These are phyloP conservation scores for Acanthisitta chloris DNA, from an alignment of 2,113 vertebrate genomes.

Conservation along the genomic window DNA sequence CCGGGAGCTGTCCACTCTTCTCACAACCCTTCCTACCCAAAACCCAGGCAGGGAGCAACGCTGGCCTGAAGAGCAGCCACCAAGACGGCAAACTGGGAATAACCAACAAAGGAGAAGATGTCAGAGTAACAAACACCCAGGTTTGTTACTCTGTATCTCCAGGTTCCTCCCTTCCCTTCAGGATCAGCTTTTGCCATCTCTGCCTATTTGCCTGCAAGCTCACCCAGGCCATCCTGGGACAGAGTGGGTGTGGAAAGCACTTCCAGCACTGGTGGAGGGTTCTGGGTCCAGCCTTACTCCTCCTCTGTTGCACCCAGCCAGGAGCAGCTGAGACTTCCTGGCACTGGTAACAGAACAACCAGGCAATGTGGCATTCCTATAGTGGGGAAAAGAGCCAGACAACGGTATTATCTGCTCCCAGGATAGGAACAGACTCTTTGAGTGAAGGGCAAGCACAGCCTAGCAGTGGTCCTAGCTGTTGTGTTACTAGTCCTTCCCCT, in stretches of 20 bases:
- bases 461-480: neutral
- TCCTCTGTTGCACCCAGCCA: neutral
- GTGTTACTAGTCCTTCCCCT: neutral
- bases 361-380: accelerated
- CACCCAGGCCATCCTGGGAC: neutral
- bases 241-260: accelerated
- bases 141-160: accelerated
- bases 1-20: neutral
- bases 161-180: neutral
- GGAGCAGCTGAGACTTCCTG: neutral
- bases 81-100: neutral
- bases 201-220: neutral
- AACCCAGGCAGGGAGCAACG: neutral
- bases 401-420: neutral
- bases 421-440: neutral
- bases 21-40: neutral
- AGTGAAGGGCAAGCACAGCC: neutral
- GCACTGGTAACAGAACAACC: accelerated
- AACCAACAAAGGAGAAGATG: neutral
- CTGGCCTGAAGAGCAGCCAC: neutral
- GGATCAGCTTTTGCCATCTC: neutral
- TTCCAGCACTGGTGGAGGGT: neutral
- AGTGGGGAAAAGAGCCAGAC: neutral
- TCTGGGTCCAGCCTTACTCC: neutral
- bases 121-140: neutral